Conservation (phyloP, 2,113 vertebrate species). For the Mus spicilegus region DNA sequence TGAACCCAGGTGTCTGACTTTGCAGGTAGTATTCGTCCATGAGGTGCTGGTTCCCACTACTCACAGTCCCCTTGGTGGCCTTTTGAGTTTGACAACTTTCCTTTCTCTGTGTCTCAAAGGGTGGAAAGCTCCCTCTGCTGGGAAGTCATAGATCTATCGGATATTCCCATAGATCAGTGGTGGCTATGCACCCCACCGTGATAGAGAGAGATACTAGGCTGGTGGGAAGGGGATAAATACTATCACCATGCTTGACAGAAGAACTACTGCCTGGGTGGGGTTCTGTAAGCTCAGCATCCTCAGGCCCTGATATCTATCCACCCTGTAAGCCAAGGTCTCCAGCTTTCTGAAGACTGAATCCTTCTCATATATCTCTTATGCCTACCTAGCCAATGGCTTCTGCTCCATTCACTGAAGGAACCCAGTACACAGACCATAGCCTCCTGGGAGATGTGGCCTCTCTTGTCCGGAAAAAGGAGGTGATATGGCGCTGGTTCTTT, state of each 20-base stretch:
- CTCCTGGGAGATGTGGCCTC: not conserved
- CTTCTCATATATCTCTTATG: not conserved
- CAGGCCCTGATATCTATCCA: not conserved
- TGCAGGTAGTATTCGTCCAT: not conserved
- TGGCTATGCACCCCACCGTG: not conserved
- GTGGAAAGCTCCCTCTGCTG: not conserved
- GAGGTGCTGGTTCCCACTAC: not conserved
- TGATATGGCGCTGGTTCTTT: not conserved
- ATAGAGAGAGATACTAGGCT: not conserved
- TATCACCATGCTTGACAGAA: not conserved
- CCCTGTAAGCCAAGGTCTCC: not conserved
- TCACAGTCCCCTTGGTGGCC: not conserved
- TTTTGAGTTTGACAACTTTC: not conserved
- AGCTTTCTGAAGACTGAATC: not conserved
- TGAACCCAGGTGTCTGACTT: not conserved
- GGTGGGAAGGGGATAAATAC: fast-evolving
- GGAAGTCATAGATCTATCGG: not conserved
- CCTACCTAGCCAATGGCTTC: not conserved
- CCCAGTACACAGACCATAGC: not conserved
- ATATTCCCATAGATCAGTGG: not conserved
- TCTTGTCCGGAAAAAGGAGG: not conserved
- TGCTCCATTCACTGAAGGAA: not conserved
- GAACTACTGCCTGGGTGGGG: not conserved
- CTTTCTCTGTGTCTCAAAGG: not conserved
- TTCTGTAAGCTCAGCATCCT: not conserved